Conservation (phyloP, 2,113 vertebrate genomes). For the Barbus barbus region DNA sequence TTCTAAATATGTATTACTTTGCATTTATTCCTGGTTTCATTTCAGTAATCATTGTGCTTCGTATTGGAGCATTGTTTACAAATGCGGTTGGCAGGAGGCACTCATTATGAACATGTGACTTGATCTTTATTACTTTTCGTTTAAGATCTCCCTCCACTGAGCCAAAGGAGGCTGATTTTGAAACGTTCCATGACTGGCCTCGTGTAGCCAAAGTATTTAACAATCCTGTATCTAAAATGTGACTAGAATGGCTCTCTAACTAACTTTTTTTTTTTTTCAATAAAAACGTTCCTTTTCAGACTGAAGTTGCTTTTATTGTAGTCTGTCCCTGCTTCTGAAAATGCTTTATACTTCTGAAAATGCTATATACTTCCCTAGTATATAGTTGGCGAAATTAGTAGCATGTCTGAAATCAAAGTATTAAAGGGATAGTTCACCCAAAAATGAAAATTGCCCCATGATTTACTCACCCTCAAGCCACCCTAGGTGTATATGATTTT, state of each 20-base stretch:
- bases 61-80: slow-evolving; percentile 42
- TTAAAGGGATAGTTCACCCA: not conserved
- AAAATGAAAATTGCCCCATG: not conserved
- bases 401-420: not conserved
- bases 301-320: not conserved
- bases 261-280: slow-evolving; percentile 61
- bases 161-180: slow-evolving; percentile 45
- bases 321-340: not conserved
- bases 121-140: slow-evolving; percentile 16
- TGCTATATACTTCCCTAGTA: not conserved
- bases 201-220: slow-evolving; percentile 44
- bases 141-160: slow-evolving; percentile 46
- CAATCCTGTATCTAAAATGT: slow-evolving; percentile 39
- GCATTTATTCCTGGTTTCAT: slow-evolving; percentile 53
- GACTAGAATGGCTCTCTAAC: slow-evolving; percentile 40
- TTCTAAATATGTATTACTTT: slow-evolving; percentile 43
- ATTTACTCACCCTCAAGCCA: too few species aligned
- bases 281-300: slow-evolving; percentile 71
- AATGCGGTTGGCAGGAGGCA: not conserved
- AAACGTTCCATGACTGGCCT: not conserved
- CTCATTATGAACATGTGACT: slow-evolving; percentile 4
- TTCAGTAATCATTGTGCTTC: slow-evolving; percentile 34
- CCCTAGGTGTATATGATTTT: too few species aligned
- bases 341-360: too few species aligned
- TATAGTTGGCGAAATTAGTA: not conserved